Evolutionary conservation across 2,888 invertebrate genomes (phyloP).

Genomic region (Leucozona laternaria): DNA sequence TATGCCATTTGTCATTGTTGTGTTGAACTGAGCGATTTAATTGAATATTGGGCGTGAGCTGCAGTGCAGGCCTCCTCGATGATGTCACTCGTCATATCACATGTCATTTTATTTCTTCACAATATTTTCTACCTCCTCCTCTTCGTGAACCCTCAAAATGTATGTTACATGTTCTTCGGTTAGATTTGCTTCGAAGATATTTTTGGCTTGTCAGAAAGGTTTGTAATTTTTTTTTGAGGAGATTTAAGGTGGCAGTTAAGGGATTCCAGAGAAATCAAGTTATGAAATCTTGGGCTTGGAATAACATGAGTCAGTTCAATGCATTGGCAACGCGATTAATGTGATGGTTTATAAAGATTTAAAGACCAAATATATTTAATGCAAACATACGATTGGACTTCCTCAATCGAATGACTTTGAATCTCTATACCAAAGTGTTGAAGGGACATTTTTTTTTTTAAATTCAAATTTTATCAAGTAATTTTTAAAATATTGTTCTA

Average conservation of each 20-base stretch:
- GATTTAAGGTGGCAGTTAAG: not conserved
- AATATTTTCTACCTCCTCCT: not conserved
- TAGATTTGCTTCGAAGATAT: constrained; percentile 47
- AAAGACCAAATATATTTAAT: too few species aligned
- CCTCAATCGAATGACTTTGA: too few species aligned
- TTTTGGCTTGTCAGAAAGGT: not conserved
- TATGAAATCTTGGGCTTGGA: constrained; percentile 6
- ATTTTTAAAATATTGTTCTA: too few species aligned
- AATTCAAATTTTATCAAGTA: too few species aligned
- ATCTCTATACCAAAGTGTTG: too few species aligned
- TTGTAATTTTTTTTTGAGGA: not conserved
- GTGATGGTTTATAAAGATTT: not conserved
- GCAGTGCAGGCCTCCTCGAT: constrained; percentile 57
- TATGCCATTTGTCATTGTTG: constrained; percentile 54
- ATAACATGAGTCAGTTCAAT: not conserved
- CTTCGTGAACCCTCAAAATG: constrained; percentile 28
- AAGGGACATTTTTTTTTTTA: too few species aligned
- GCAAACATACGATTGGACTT: too few species aligned
- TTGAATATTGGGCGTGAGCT: constrained; percentile 71
- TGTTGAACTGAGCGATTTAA: constrained; percentile 61
- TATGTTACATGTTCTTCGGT: not conserved
- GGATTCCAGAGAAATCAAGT: constrained; percentile 7
- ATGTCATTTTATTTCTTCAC: constrained; percentile 10
- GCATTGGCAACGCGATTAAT: not conserved
- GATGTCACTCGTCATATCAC: constrained; percentile 61